A percentile compares a stretch with the other conserved stretches of the same genome.
These are phyloP conservation scores for Melitaea cinxia DNA, from an alignment of 1,140 invertebrate genomes.

Conservation along the genomic window DNA sequence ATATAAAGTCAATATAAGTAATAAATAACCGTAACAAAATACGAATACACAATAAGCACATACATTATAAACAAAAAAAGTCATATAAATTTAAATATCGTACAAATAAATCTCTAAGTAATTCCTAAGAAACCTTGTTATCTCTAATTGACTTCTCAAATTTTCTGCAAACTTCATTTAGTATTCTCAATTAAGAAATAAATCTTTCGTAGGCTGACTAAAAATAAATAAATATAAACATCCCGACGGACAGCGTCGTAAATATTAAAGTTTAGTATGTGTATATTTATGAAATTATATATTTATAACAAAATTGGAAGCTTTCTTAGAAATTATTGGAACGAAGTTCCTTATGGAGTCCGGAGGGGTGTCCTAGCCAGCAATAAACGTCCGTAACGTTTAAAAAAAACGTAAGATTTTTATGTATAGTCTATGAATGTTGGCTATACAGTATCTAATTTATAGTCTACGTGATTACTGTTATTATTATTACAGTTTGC, in stretches of 20 bases:
- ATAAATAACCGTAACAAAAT: no score
- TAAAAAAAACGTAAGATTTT: no score
- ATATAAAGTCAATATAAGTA: no score
- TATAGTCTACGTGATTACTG: no score
- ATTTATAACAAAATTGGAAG: neutral
- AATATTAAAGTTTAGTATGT: neutral
- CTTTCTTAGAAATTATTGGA: no score
- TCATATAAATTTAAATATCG: neutral
- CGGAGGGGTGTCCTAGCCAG: no score
- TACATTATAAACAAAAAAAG: neutral
- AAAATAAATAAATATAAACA: neutral
- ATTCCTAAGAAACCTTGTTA: neutral
- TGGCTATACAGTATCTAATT: no score
- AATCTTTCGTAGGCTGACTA: neutral
- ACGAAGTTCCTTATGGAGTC: no score
- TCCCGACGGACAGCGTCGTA: neutral
- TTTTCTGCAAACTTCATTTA: neutral
- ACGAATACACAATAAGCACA: neutral
- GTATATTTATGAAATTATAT: neutral
- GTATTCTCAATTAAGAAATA: constrained; percentile 5
- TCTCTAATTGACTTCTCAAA: neutral
- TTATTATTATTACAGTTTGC: no score
- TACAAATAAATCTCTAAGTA: neutral
- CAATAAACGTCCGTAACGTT: no score
- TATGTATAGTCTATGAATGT: no score